A percentile compares a stretch with the other conserved stretches of the same genome.
Evolutionary conservation across 2,888 invertebrate species (phyloP).

Genomic region (Acanthacorydalis orientalis): DNA sequence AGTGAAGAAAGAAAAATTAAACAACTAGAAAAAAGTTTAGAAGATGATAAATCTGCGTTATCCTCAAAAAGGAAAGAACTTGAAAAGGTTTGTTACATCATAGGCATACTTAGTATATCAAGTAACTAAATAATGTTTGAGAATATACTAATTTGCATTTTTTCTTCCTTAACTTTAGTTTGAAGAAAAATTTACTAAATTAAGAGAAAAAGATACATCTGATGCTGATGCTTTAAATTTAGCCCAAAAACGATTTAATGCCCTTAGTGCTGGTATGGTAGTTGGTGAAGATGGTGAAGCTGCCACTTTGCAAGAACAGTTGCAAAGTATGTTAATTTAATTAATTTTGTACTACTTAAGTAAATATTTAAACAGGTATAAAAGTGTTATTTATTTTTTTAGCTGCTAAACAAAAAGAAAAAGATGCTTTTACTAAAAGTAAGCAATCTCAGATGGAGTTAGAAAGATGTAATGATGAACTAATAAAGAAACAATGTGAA

Average conservation of each 20-base stretch:
- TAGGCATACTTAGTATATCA: conserved; percentile 11
- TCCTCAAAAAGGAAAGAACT: conserved; percentile 41
- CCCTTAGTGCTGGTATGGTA: conserved; percentile 66
- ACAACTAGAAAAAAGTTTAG: conserved; percentile 45
- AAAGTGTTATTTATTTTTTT: conserved; percentile 11
- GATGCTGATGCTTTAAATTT: conserved; percentile 49
- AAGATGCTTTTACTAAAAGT: conserved; percentile 60
- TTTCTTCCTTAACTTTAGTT: conserved; percentile 20
- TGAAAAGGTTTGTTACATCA: conserved; percentile 25
- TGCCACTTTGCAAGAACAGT: conserved; percentile 75
- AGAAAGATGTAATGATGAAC: conserved; percentile 39
- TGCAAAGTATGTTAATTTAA: conserved; percentile 45
- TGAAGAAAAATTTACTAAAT: conserved; percentile 44
- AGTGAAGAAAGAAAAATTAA: conserved; percentile 51
- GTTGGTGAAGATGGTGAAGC: conserved; percentile 63
- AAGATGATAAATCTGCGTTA: conserved; percentile 47
- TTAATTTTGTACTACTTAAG: background rate
- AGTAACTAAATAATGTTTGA: background rate
- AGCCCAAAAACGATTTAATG: conserved; percentile 69
- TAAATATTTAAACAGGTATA: too few species aligned
- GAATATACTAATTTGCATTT: background rate
- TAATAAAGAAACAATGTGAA: conserved; percentile 48
- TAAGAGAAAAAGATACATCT: conserved; percentile 46
- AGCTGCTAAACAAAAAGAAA: conserved; percentile 60
- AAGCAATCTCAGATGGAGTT: conserved; percentile 64